These are phyloP conservation scores for Tympanoctomys barrerae DNA, from an alignment of 2,797 vertebrate genomes.

Conservation along the genomic window DNA sequence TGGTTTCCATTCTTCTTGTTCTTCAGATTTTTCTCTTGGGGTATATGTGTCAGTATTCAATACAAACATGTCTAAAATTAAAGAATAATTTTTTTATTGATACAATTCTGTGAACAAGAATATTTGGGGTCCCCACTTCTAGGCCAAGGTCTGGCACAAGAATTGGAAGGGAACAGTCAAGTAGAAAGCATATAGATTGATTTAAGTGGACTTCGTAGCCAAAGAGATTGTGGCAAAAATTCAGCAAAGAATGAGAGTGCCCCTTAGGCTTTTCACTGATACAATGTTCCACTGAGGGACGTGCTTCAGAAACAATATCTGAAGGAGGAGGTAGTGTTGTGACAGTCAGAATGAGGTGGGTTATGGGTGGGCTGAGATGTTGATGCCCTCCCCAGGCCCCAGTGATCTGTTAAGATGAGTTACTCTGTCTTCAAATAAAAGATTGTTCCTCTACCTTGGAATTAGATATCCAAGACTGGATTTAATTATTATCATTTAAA, in stretches of 20 bases:
- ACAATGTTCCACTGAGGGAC: neutral
- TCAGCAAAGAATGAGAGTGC: neutral
- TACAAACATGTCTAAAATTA: neutral
- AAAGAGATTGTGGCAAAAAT: neutral
- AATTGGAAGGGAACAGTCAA: neutral
- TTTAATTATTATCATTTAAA: neutral
- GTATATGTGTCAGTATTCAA: neutral
- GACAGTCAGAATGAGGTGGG: neutral
- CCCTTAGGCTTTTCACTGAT: neutral
- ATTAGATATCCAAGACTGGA: neutral
- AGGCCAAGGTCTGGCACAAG: neutral
- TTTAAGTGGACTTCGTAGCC: neutral
- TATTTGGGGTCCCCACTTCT: neutral
- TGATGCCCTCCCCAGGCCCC: neutral
- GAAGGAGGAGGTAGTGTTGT: neutral
- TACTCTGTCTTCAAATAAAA: neutral
- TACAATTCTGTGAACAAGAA: neutral
- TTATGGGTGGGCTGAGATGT: neutral
- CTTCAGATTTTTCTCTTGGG: neutral
- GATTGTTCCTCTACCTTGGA: neutral
- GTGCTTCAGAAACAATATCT: neutral
- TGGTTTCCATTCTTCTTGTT: neutral
- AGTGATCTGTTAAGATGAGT: neutral
- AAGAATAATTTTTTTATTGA: conserved; percentile 10
- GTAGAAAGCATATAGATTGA: neutral